Base-by-base conservation (phyloP, 2,797 vertebrate species). In the Cossypha heuglini region DNA sequence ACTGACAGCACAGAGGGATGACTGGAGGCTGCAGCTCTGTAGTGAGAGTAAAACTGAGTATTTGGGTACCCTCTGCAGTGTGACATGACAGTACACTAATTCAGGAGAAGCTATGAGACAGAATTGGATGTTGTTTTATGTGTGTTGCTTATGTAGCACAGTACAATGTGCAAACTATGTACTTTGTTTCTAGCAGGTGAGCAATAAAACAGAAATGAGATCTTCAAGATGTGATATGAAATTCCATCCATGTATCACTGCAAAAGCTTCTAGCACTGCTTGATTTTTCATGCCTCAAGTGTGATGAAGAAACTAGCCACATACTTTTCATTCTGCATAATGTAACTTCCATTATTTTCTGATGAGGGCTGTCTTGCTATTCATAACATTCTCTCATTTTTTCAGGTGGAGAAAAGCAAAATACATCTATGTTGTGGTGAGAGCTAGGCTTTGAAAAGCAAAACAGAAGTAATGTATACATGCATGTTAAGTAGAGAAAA, bases 281-380 rank as follows among this genome's bases (percentile, higher is more conserved):
- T 55, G 48, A 59, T 86, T 90, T 93, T 93, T 85, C 42, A 52
- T 67, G 40, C 74, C 75, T 85, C 33, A 20, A 37, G 25, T 73
- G 28, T 29, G 52, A 76, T 62, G 55, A 61, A 35, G 87, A 81
- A 86, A 61, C 71, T 72, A 43, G 28, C 61, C 35, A 28, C 62
- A 51, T 64, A 45, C 33, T 89, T 91, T 51, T 82, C 48, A 66
- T 90, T 88, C 42, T 0, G 0, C 2, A 0, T 46, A 38, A 16
- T 66, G 40, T 68, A 76, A 52, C 67, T 90, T 69, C 75, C 55
- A 26, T 77, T 93, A 51, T 92, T 92, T 95, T 92, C 55, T 88
- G 31, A 59, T 75, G 66, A 80, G 38, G 28, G 13, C 35, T 74
- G 55, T 61, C 81, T 91, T 18, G 3, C 62, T 85, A 10, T 72